Conservation (phyloP, 1,140 invertebrate genomes). For the Choristoneura fumiferana region DNA sequence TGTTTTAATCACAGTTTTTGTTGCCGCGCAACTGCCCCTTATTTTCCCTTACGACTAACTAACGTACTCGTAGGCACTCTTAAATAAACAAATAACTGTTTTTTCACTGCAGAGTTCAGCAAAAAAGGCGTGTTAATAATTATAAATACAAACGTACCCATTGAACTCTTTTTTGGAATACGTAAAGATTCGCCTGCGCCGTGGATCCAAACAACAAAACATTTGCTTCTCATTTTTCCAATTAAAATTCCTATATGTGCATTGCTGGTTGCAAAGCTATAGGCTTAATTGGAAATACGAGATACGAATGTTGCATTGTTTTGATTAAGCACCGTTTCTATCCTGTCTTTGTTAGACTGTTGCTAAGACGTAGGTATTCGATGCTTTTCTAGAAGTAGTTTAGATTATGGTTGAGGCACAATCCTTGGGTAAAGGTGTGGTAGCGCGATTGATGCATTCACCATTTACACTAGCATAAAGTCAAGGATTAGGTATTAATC, state of each 20-base stretch:
- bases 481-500: no score
- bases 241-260: conserved; percentile 19
- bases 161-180: conserved; percentile 6
- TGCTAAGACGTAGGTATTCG: conserved; percentile 36
- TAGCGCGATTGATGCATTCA: no score
- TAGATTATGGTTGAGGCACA: background rate
- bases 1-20: no score
- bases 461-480: no score
- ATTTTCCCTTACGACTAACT: no score
- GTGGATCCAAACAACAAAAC: conserved; percentile 13
- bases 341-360: conserved; percentile 43
- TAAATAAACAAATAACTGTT: no score
- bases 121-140: no score
- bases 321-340: conserved; percentile 53
- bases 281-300: conserved; percentile 74
- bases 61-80: no score
- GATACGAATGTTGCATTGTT: conserved; percentile 43
- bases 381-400: conserved; percentile 19
- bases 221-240: conserved; percentile 18
- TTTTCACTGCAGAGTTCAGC: no score
- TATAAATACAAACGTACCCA: background rate
- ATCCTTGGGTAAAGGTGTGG: no score
- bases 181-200: background rate
- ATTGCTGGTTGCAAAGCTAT: conserved; percentile 47
- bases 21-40: no score